Conservation (phyloP, 2,797 vertebrate species). For the Gymnoscopelus braueri region DNA sequence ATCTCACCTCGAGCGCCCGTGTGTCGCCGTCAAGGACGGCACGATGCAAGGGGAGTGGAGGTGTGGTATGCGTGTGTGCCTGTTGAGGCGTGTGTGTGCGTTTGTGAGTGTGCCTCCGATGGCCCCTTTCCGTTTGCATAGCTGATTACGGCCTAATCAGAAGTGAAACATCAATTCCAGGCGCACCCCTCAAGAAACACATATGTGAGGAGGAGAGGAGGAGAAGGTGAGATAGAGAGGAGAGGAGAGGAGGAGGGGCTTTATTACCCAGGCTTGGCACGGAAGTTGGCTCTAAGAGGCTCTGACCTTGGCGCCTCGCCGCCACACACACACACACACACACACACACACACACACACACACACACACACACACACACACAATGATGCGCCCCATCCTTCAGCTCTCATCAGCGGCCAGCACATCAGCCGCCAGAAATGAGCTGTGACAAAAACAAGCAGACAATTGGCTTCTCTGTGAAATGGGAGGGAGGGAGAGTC, state of each 20-base stretch:
- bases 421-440: conserved; percentile 37
- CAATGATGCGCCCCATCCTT: conserved; percentile 37
- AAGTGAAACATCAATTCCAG: conserved; percentile 69
- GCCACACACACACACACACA: conserved; percentile 17
- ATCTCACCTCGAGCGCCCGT: neutral
- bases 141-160: conserved; percentile 66
- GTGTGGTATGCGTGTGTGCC: neutral
- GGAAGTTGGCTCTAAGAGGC: conserved; percentile 36
- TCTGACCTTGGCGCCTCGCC: conserved; percentile 57
- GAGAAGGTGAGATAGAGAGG: conserved; percentile 41
- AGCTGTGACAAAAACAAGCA: conserved; percentile 44
- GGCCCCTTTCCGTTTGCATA: conserved; percentile 60
- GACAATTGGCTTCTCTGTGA: conserved; percentile 18
- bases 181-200: conserved; percentile 21
- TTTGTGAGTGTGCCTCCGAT: conserved; percentile 27
- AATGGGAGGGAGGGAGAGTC: conserved; percentile 6
- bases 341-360: conserved; percentile 7
- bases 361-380: conserved; percentile 15
- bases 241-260: conserved; percentile 18
- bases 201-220: conserved; percentile 30
- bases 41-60: neutral
- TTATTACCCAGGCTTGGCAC: conserved; percentile 43
- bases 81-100: neutral
- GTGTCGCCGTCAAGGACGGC: neutral
- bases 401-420: conserved; percentile 56